These are phyloP conservation scores for Ctenosaura bakeri DNA, from an alignment of 2,797 vertebrate species.

Conservation along the genomic window DNA sequence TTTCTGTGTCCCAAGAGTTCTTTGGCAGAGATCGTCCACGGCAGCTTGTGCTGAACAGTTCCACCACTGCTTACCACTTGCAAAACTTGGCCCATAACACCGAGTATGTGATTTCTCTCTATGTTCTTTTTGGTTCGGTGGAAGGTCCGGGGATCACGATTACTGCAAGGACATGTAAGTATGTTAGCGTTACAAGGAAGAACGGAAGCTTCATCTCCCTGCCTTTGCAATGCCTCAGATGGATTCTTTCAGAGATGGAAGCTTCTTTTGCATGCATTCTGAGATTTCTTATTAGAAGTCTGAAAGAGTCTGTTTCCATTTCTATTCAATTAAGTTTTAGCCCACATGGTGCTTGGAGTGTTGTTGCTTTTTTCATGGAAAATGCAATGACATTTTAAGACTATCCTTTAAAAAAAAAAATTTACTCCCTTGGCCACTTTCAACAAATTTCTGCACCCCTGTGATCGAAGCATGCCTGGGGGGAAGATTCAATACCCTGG, in stretches of 20 bases:
- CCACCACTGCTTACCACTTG: constrained; percentile 81
- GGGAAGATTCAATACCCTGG: too few species aligned
- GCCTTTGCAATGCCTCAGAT: background rate
- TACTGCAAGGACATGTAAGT: constrained; percentile 90
- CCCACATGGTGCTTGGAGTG: background rate
- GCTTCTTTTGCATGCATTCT: background rate
- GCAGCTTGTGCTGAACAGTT: constrained; percentile 86
- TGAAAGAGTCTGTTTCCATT: background rate
- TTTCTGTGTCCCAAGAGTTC: constrained; percentile 81
- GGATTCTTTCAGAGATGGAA: background rate
- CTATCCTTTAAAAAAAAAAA: too few species aligned
- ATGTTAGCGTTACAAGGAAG: rapidly evolving
- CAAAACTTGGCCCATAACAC: constrained; percentile 86
- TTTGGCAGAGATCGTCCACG: constrained; percentile 84
- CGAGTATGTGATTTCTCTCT: constrained; percentile 89
- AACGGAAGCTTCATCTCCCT: too few species aligned
- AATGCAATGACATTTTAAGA: background rate
- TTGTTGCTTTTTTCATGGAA: background rate
- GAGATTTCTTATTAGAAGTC: background rate
- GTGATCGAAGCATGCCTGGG: too few species aligned
- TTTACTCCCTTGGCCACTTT: too few species aligned
- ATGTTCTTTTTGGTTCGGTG: constrained; percentile 87
- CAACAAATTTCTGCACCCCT: too few species aligned
- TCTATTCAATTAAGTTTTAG: background rate
- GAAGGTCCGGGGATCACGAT: constrained; percentile 89